phyloP scores from a whole-genome alignment of 2,113 vertebrate species.

The Variabilichromis moorii region DNA sequence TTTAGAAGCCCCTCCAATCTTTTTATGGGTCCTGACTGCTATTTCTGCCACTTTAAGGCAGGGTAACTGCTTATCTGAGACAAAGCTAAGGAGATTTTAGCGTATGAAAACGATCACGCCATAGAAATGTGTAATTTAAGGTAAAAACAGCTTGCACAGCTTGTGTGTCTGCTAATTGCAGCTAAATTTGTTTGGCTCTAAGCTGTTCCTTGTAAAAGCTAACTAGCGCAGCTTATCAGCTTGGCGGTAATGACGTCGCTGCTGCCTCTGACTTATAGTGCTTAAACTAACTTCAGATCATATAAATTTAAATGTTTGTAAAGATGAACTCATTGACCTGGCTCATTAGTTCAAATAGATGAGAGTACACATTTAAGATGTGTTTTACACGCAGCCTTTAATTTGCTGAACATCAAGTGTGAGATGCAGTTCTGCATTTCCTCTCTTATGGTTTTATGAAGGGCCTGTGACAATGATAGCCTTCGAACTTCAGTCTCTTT shows the following conservation, averaged over 20 bases:
- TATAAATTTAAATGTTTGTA: not conserved
- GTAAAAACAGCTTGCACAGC: not conserved
- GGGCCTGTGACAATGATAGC: not conserved
- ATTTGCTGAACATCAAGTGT: not conserved
- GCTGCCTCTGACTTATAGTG: not conserved
- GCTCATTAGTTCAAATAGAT: not conserved
- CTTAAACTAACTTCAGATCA: not conserved
- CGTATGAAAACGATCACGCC: not conserved
- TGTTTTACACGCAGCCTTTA: rapidly evolving
- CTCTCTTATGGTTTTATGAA: not conserved
- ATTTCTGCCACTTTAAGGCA: not conserved
- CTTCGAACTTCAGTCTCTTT: not conserved
- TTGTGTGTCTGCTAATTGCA: not conserved
- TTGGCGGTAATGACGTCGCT: not conserved
- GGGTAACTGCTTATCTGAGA: not conserved
- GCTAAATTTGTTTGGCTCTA: not conserved
- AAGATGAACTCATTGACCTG: not conserved
- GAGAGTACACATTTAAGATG: not conserved
- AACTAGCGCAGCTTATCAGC: not conserved
- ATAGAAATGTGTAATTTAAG: not conserved
- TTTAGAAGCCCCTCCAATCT: not conserved
- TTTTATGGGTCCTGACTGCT: not conserved
- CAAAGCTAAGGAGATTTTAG: not conserved
- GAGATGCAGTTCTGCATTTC: not conserved
- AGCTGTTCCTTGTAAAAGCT: not conserved